Conservation (phyloP, 2,113 vertebrate genomes). For the Cavia aperea region DNA sequence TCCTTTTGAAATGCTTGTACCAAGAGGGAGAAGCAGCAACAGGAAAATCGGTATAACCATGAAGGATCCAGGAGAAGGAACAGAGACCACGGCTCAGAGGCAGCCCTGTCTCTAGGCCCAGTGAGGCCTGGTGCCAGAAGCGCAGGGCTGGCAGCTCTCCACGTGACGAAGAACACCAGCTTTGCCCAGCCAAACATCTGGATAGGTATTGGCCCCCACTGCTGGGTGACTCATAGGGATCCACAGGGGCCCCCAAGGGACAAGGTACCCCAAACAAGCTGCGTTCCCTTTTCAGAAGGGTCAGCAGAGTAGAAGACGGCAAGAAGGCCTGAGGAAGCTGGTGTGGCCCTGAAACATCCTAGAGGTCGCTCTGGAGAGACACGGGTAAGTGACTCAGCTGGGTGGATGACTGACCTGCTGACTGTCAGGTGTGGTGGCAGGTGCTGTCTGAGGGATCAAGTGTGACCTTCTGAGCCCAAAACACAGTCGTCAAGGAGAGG, state of each 20-base stretch:
- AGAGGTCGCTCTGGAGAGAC: fast-evolving
- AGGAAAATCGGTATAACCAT: not conserved
- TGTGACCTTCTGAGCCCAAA: too few relatives aligned
- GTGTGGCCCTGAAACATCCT: not conserved
- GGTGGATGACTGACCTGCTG: not conserved
- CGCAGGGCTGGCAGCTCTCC: not conserved
- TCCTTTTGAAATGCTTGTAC: not conserved
- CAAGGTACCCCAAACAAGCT: not conserved
- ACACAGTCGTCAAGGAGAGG: not conserved
- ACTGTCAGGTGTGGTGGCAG: not conserved
- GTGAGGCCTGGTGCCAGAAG: not conserved
- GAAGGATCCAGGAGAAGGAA: not conserved
- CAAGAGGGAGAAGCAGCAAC: not conserved
- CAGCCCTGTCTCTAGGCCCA: not conserved
- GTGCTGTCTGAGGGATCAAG: not conserved
- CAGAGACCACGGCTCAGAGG: not conserved
- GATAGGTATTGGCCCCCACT: not conserved
- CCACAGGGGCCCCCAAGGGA: not conserved
- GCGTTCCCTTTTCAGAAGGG: not conserved
- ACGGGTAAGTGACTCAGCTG: not conserved
- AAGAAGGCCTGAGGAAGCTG: not conserved
- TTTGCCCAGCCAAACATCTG: not conserved
- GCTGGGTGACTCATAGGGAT: fast-evolving
- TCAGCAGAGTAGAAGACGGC: not conserved
- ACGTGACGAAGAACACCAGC: not conserved